Evolutionary conservation across 1,140 invertebrate species (phyloP).

Genomic region (honey bee (Apis mellifera)): DNA sequence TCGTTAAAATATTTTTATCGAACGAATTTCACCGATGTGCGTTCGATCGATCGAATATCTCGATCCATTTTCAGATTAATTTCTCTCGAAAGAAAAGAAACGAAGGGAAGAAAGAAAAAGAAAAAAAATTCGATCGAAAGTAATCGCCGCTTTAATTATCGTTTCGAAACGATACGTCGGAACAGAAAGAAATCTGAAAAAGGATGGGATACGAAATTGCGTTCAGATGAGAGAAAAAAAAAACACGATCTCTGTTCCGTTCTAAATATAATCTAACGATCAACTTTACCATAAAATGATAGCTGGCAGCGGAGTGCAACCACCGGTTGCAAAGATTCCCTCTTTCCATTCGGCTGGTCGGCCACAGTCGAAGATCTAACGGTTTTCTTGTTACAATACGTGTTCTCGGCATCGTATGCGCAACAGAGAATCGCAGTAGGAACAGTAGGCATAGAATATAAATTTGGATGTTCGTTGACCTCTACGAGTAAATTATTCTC

Average conservation of each 20-base stretch:
- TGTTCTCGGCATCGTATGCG: background rate
- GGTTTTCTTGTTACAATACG: constrained; percentile 36
- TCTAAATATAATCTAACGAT: constrained; percentile 56
- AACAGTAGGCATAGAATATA: constrained; percentile 9
- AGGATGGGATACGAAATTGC: background rate
- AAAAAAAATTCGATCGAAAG: background rate
- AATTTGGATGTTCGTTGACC: constrained; percentile 35
- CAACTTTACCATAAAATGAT: constrained; percentile 31
- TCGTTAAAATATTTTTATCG: too few species aligned
- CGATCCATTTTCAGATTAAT: too few species aligned
- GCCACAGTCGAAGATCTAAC: constrained; percentile 50
- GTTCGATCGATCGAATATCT: too few species aligned
- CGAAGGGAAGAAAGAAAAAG: background rate
- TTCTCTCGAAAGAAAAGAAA: too few species aligned
- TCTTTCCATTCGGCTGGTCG: constrained; percentile 55
- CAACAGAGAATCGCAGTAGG: constrained; percentile 2
- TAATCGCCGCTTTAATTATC: background rate
- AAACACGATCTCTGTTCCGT: constrained; percentile 62
- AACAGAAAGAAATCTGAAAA: background rate
- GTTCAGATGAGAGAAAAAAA: constrained; percentile 10
- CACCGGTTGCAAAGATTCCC: constrained; percentile 47
- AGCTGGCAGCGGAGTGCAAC: constrained; percentile 8
- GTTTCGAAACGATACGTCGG: background rate
- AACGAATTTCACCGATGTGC: too few species aligned
- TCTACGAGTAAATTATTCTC: constrained; percentile 14